Conservation (phyloP, 2,888 invertebrate genomes). For the Microplitis manilae region DNA sequence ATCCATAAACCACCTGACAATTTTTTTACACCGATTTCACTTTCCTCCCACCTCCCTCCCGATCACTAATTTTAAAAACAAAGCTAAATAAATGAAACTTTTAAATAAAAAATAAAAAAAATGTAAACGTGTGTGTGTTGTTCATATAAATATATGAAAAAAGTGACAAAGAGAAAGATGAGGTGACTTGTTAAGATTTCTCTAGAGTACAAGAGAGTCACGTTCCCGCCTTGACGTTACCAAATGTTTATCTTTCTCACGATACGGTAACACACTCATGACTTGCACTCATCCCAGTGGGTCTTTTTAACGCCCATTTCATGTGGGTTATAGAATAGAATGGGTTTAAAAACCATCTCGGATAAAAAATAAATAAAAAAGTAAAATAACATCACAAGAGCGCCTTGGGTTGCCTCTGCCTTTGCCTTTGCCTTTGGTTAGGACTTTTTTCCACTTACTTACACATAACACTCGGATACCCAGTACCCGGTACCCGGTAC, state of each 20-base stretch:
- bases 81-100: too few species aligned
- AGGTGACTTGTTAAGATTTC: slow-evolving; percentile 47
- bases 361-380: not conserved
- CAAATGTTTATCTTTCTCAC: slow-evolving; percentile 69
- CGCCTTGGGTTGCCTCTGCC: not conserved
- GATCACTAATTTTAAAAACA: too few species aligned
- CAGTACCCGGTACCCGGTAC: too few species aligned
- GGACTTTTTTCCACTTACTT: not conserved
- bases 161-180: slow-evolving; percentile 10
- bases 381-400: not conserved
- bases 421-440: not conserved
- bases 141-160: not conserved
- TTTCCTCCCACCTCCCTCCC: too few species aligned
- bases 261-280: slow-evolving; percentile 68
- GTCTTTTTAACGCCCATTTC: slow-evolving; percentile 23
- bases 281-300: slow-evolving; percentile 63
- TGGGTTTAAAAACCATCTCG: slow-evolving; percentile 19
- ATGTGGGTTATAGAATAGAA: slow-evolving; percentile 17
- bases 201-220: slow-evolving; percentile 40
- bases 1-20: too few species aligned
- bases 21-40: too few species aligned
- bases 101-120: not conserved
- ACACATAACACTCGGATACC: too few species aligned
- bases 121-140: not conserved
- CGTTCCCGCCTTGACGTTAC: slow-evolving; percentile 30